Base-by-base conservation (phyloP, 2,797 vertebrate genomes). In the Eulemur rubriventer region DNA sequence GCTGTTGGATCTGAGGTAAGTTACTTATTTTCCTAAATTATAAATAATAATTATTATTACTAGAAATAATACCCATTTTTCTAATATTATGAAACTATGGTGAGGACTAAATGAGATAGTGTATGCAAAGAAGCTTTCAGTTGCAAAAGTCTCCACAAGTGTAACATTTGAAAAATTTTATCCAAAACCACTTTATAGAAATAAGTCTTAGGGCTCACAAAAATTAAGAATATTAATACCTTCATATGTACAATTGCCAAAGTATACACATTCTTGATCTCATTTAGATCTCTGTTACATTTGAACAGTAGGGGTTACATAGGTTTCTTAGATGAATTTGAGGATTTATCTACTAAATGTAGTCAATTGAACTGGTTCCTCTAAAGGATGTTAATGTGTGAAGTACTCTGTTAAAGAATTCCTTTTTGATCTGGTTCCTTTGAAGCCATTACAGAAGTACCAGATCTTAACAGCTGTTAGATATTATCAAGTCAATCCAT, bases 351-450 rank as follows among this genome's bases (percentile, higher is more conserved):
- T 97, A 81, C 26, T 95, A 92, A 97, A 93, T 41, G 3, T 72
- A 91, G 73, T 89, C 89, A 91, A 90, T 88, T 89, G 87, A 96
- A 95, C 50, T 81, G 72, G 65, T 76, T 95, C 35, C 13, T 97
- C 87, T 67, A 92, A 98, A 95, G 91, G 76, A 93, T 85, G 91
- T 89, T 89, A 94, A 91, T 80, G 63, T 95, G 72, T 94, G 91
- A 96, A 97, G 92, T 92, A 86, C 63, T 81, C 72, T 97, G 89
- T 96, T 92, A 96, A 97, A 97, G 84, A 95, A 92, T 83, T 96
- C 65, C 84, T 89, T 96, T 98, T 97, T 96, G 83, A 96, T 97
- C 89, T 26, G 82, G 6, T 38, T 96, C 46, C 76, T 97, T 98
- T 97, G 80, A 86, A 97, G 72, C 80, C 90, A 73, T 91, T 91